Base-by-base conservation (phyloP, 2,888 invertebrate genomes). In the Gymnoscelis rufifasciata region DNA sequence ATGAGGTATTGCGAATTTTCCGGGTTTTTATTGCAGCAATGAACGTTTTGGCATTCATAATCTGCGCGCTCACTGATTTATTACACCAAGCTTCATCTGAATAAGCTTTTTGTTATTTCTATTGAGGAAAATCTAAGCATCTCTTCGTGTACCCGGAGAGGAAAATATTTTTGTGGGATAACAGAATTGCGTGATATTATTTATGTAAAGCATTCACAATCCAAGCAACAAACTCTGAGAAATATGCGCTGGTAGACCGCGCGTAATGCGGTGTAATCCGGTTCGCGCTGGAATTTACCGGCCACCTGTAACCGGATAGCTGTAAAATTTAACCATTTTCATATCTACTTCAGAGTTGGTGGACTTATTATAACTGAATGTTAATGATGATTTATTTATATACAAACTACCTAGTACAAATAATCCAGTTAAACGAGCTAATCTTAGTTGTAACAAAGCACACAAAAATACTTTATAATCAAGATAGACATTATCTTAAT, bases 321-420 rank as follows among this genome's bases (percentile, higher is more conserved):
- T 62, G 66, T 78, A 65, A 78, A 74, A 80, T 77, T 79, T 80
- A 77, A 77, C 80, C 74, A 79, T 77, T 79, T 80, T 78, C 77
- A 80, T 74, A 65, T 62, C 66, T 56, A 11, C 6, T 12, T 13
- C 30, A 14, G 38, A 50, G 50, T 13, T 13, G n/a, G 30, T n/a
- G n/a, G n/a, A n/a, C n/a, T n/a, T n/a, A n/a, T n/a, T n/a, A n/a
- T n/a, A n/a, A n/a, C n/a, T n/a, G n/a, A n/a, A n/a, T n/a, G n/a
- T n/a, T n/a, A n/a, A n/a, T n/a, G n/a, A n/a, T n/a, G n/a, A n/a
- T n/a, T n/a, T n/a, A n/a, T n/a, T n/a, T n/a, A n/a, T n/a, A n/a
- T n/a, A n/a, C n/a, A n/a, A n/a, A n/a, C n/a, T n/a, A n/a, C n/a
- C n/a, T n/a, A n/a, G n/a, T n/a, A n/a, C n/a, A n/a, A n/a, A n/a